Evolutionary conservation across 1,140 invertebrate genomes (phyloP).

Genomic region (Achatina immaculata): DNA sequence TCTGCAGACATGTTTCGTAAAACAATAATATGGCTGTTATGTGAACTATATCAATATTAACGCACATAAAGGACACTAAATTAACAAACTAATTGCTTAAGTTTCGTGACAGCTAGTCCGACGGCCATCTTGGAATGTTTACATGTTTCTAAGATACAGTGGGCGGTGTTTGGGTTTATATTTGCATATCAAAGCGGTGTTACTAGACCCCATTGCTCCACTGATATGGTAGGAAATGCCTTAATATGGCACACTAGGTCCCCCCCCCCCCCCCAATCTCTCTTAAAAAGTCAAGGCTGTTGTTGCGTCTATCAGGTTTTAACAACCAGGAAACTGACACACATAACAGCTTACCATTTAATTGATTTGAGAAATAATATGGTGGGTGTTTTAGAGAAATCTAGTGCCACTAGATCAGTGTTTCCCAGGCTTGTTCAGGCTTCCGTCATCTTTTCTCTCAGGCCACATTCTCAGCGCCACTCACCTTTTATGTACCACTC

Average conservation of each 20-base stretch:
- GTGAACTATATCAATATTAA: neutral
- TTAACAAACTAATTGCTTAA: neutral
- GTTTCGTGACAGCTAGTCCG: neutral
- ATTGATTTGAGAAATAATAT: too few relatives aligned
- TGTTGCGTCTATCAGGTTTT: neutral
- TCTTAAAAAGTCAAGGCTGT: neutral
- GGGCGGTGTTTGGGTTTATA: constrained; percentile 21
- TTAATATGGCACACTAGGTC: too few relatives aligned
- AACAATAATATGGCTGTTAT: neutral
- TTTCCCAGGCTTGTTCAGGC: too few relatives aligned
- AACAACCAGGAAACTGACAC: neutral
- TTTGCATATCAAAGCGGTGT: constrained; percentile 40
- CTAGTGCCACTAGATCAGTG: too few relatives aligned
- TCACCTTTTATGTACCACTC: too few relatives aligned
- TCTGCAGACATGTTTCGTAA: constrained; percentile 38
- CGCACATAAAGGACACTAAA: neutral
- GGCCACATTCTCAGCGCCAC: too few relatives aligned
- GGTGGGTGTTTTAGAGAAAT: too few relatives aligned
- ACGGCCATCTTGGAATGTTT: constrained; percentile 52
- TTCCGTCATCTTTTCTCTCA: too few relatives aligned
- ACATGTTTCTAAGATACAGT: constrained; percentile 50
- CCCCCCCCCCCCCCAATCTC: neutral
- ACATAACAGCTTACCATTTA: too few relatives aligned
- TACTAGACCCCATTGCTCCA: neutral
- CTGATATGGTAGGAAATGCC: neutral